A percentile compares a stretch with the other conserved stretches of the same genome.
phyloP scores from a whole-genome alignment of 2,797 vertebrate genomes.

The Sebastes dallii region DNA sequence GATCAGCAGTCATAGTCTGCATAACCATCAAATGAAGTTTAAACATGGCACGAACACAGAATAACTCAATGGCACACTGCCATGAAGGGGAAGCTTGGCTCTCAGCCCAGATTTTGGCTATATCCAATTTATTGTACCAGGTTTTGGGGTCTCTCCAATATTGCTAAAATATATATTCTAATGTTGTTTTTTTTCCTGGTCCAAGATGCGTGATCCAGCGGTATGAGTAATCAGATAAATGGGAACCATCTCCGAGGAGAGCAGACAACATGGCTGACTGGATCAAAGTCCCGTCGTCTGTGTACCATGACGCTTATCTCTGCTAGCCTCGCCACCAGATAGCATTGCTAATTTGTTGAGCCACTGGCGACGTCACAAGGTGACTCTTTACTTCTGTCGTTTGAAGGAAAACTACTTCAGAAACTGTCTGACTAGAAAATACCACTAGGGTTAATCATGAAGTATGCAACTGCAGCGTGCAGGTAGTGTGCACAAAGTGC shows the following conservation, averaged over 20 bases:
- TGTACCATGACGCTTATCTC: constrained; percentile 59
- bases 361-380: constrained; percentile 58
- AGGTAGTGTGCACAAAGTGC: constrained; percentile 10
- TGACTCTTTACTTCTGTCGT: constrained; percentile 26
- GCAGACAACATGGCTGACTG: constrained; percentile 60
- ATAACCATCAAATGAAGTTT: constrained; percentile 32
- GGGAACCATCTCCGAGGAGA: constrained; percentile 49
- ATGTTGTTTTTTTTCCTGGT: constrained; percentile 30
- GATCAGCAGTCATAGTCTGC: constrained; percentile 27
- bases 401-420: constrained; percentile 7
- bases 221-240: constrained; percentile 71
- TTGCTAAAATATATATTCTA: constrained; percentile 57
- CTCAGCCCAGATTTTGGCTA: constrained; percentile 54
- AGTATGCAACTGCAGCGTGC: constrained; percentile 22
- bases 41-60: constrained; percentile 39
- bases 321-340: constrained; percentile 46
- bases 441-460: constrained; percentile 34
- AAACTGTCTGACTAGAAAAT: constrained; percentile 26
- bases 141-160: constrained; percentile 59
- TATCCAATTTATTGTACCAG: constrained; percentile 65
- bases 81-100: constrained; percentile 56
- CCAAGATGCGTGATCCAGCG: constrained; percentile 31
- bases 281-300: constrained; percentile 53
- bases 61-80: constrained; percentile 51
- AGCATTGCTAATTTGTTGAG: constrained; percentile 77